Conservation (phyloP, 2,797 vertebrate genomes). For the Enteromius fasciolatus region DNA sequence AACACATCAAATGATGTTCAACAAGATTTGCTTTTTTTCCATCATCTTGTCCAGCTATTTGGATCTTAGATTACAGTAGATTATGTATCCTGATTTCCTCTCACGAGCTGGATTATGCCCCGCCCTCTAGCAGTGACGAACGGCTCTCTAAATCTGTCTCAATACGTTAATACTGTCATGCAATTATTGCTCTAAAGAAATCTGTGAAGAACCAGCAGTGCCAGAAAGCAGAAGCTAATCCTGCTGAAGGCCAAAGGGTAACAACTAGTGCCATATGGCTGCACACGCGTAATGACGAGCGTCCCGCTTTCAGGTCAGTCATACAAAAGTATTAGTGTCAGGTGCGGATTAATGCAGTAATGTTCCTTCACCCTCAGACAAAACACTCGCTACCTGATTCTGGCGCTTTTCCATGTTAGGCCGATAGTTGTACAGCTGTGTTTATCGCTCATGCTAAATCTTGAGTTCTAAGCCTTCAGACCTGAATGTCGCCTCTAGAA, state of each 20-base stretch:
- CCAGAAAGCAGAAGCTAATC: conserved; percentile 81
- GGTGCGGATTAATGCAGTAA: conserved; percentile 82
- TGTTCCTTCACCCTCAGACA: conserved; percentile 72
- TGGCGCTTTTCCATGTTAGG: conserved; percentile 20
- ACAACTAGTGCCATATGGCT: conserved; percentile 68
- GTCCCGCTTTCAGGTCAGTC: conserved; percentile 81
- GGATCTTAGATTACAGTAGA: conserved; percentile 68
- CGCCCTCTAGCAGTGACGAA: conserved; percentile 64
- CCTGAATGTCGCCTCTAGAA: not conserved
- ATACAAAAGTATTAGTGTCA: conserved; percentile 88
- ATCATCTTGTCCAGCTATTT: conserved; percentile 28
- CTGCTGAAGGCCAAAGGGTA: conserved; percentile 77
- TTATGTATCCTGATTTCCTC: conserved; percentile 69
- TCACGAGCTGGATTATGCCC: conserved; percentile 57
- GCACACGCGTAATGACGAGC: conserved; percentile 66
- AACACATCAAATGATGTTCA: conserved; percentile 26
- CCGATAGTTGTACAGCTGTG: conserved; percentile 10
- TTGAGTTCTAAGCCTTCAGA: not conserved
- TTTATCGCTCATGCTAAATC: conserved; percentile 34
- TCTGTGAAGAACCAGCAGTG: conserved; percentile 80
- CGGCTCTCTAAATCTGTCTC: conserved; percentile 74
- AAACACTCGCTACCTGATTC: conserved; percentile 58
- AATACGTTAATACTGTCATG: conserved; percentile 81
- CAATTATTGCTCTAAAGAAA: conserved; percentile 83
- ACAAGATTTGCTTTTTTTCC: conserved; percentile 35